Base-by-base conservation (phyloP, 2,797 vertebrate genomes). In the Tolypeutes matacus region DNA sequence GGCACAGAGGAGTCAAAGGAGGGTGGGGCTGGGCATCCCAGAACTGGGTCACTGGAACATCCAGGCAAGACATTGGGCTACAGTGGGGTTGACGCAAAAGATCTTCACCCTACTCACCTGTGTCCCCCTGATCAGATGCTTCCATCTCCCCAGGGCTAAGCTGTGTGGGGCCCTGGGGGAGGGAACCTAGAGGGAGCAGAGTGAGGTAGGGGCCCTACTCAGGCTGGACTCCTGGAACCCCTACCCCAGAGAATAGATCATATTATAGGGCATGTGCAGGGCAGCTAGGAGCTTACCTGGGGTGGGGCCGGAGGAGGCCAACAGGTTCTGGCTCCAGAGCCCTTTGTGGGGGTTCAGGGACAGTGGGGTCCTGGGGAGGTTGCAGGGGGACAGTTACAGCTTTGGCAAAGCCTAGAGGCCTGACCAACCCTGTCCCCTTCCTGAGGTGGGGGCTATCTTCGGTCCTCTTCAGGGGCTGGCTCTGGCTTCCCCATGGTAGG, bases 241-340 rank as follows among this genome's bases (percentile, higher is more conserved):
- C 49, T 72, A 36, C 18, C 64, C 39, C 60, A 70, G 58, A 70
- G 27, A 13, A 49, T 21, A 75, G 56, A 78, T 75, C 64, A 8
- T 36, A 18, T 60, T 89, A 64, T 6, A 73, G 36, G 8, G 18
- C 80, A 34, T 86, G 10, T 70, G 64, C 64, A 49, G 70, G 46
- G 39, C 42, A 86, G 14, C 2, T 23, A 60, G 34, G 93, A 70
- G 53, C 92, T 96, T 96, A 97, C 96, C 96, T 95, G 93, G 89
- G 83, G 88, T 69, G n/a, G 87, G 84, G 62, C 83, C 82, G 84
- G 87, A 89, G 42, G 76, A 94, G 62, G 62, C 86, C 87, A 94
- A 27, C 81, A 88, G 95, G 84, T 95, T 93, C 67, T 94, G 96
- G 89, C 84, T 95, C 93, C 95, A 96, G 56, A 91, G 78, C 60